Evolutionary conservation across 2,888 invertebrate species (phyloP), one percentile per base, ranked within the genome.

Genomic region (Rhopalosiphum nymphaeae): DNA sequence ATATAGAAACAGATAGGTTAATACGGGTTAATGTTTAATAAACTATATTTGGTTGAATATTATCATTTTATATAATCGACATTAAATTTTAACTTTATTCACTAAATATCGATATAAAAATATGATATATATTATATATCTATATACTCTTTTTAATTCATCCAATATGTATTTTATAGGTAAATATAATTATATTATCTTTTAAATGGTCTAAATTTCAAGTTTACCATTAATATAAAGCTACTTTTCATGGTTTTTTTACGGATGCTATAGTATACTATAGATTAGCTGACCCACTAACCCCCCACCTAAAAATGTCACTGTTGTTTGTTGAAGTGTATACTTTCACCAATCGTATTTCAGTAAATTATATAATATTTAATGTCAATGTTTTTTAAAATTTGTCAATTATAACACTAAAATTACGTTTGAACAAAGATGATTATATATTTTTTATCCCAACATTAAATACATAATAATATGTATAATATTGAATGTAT

Each of bases 311-410:
- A 21, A 91, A 44, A 49, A 91, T 56, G 16, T 84, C 16, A 53
- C n/a, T 53, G 91, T 46, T 86, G 13, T 7, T n/a, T 67, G 36
- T 67, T 67, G 16, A n/a, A 5, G 7, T 16, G 29, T 29, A 46
- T 21, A 85, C 91, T 91, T 91, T 91, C 91, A 91, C 91, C n/a
- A 29, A 21, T 85, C n/a, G 29, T 44, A 85, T 85, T 91, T 91
- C 44, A 42, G 56, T 21, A 36, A 78, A 61, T 26, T 91, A 67
- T 49, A 90, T 46, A 89, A 36, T 89, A 44, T 89, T 42, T 13
- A 29, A 86, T 86, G 44, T 86, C 44, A 86, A n/a, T 16, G 2
- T 5, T 36, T 67, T 67, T 67, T 16, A 67, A 21, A 67, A 67
- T 36, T 36, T 67, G 67, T 67, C n/a, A n/a, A 36, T 21, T 67